These are phyloP conservation scores for Idaea aversata DNA, from an alignment of 2,888 invertebrate species.

Conservation along the genomic window DNA sequence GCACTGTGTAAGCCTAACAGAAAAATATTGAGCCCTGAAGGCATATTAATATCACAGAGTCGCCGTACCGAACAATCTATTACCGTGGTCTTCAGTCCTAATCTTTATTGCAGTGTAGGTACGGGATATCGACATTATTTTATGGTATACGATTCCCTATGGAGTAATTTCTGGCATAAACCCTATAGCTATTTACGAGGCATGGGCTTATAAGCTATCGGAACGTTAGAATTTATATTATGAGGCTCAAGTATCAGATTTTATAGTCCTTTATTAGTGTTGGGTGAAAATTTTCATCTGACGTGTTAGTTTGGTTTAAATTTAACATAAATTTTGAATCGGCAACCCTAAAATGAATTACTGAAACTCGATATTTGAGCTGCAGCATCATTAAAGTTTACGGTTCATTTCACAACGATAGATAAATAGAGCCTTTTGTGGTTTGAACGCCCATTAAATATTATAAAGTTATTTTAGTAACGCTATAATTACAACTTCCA, in stretches of 20 bases:
- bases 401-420: background rate
- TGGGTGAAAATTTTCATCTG: slow-evolving; percentile 21
- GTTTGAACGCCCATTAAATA: background rate
- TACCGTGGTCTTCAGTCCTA: slow-evolving; percentile 38
- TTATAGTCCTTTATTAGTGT: slow-evolving; percentile 29
- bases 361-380: background rate
- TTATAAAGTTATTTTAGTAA: background rate
- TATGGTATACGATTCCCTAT: slow-evolving; percentile 50
- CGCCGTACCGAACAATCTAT: slow-evolving; percentile 42
- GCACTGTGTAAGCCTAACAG: slow-evolving; percentile 18
- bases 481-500: background rate
- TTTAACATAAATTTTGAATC: slow-evolving; percentile 1
- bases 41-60: slow-evolving; percentile 41
- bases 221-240: slow-evolving; percentile 58
- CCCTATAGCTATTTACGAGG: slow-evolving; percentile 59
- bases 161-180: slow-evolving; percentile 59
- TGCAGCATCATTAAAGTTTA: background rate
- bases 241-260: slow-evolving; percentile 33
- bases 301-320: slow-evolving; percentile 7
- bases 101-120: slow-evolving; percentile 55
- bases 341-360: background rate
- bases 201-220: slow-evolving; percentile 60
- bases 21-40: slow-evolving; percentile 42
- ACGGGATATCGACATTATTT: slow-evolving; percentile 51
- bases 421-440: slow-evolving; percentile 1